These are phyloP conservation scores for Drosophila multiciliata DNA, from an alignment of 2,888 invertebrate genomes.

Conservation along the genomic window DNA sequence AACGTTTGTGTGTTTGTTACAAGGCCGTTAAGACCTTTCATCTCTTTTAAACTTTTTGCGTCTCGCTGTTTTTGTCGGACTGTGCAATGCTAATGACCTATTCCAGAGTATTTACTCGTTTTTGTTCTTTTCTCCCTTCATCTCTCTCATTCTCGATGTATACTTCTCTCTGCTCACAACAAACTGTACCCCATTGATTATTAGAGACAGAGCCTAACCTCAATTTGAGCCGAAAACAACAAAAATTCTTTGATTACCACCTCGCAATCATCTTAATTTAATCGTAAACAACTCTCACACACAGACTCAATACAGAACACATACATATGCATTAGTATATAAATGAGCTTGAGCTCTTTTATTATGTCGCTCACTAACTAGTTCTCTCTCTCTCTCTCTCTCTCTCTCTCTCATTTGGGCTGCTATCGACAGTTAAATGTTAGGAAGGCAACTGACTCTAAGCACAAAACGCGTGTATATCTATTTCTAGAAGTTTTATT, in stretches of 20 bases:
- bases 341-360: conserved; percentile 34
- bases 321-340: conserved; percentile 27
- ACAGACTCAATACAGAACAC: conserved; percentile 14
- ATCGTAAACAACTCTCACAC: conserved; percentile 70
- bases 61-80: conserved; percentile 25
- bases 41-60: conserved; percentile 39
- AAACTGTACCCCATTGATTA: conserved; percentile 60
- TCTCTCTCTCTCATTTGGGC: conserved; percentile 16
- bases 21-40: conserved; percentile 46
- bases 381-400: conserved; percentile 14
- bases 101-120: conserved; percentile 48
- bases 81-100: conserved; percentile 62
- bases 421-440: conserved; percentile 35
- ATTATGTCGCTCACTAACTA: conserved; percentile 13
- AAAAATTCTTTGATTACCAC: conserved; percentile 77
- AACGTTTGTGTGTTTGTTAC: conserved; percentile 19
- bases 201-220: conserved; percentile 62
- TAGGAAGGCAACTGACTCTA: conserved; percentile 52
- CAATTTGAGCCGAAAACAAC: conserved; percentile 74
- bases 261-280: conserved; percentile 74
- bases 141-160: neutral
- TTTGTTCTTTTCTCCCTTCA: conserved; percentile 15
- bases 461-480: conserved; percentile 77
- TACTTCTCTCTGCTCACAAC: conserved; percentile 27
- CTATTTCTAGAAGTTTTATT: conserved; percentile 64